Base-by-base conservation (phyloP, 2,797 vertebrate species). In the Galaxias olidus region DNA sequence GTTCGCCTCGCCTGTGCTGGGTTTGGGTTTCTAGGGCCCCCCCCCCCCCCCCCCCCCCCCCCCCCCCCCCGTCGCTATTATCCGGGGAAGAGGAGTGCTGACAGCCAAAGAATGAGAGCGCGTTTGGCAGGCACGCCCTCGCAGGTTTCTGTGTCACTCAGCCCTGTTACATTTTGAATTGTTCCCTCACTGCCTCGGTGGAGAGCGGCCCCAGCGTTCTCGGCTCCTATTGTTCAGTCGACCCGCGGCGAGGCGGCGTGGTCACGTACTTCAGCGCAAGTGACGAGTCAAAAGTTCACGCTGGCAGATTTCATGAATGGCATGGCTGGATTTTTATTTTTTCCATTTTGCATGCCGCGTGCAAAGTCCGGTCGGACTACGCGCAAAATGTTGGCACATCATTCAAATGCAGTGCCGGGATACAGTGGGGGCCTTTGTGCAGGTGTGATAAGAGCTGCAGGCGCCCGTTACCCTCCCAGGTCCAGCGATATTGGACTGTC, bases 121-220 rank as follows among this genome's bases (percentile, higher is more conserved):
- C 87, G 76, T 91, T 93, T 91, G 90, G 88, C 78, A 73, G 88
- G 87, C 92, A 91, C 93, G 84, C 92, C 93, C 93, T 94, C 90
- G 91, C 92, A 92, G 93, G 90, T 93, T 93, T 94, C 90, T 94
- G 83, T 93, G 89, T 94, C 92, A 91, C 89, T 90, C 91, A 79
- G 84, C 89, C 80, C 87, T 87, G 90, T 91, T 94, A 91, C 91
- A 94, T 95, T 91, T 95, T 95, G 95, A 91, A 96, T 95, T 80
- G 84, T 93, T 94, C 94, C 93, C 92, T 94, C 76, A 66, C 89
- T 83, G 83, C 74, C n/a, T n/a, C n/a, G n/a, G 69, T 93, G 90
- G 90, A 85, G 78, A 82, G 74, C 74, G 77, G 76, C 82, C 68
- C 68, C 84, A 66, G 76, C 77, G 76, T 78, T 80, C 63, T 57